Evolutionary conservation across 2,888 invertebrate genomes (phyloP).

Genomic region (Microdon myrmicae): DNA sequence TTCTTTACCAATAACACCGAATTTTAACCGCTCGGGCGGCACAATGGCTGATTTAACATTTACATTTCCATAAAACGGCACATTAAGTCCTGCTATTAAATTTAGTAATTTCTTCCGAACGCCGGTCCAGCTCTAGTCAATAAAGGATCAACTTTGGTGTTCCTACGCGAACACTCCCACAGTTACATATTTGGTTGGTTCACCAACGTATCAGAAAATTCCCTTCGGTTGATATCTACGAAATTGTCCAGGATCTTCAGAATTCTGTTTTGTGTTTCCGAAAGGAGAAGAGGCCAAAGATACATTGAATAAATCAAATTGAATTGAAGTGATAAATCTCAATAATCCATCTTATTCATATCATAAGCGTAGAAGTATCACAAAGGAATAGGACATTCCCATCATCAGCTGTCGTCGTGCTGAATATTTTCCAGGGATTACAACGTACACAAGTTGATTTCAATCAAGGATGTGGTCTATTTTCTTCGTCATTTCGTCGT

Average conservation of each 20-base stretch:
- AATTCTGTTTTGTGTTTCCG: conserved; percentile 7
- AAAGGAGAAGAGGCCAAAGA: conserved; percentile 16
- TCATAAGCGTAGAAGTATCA: conserved; percentile 33
- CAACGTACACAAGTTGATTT: conserved; percentile 49
- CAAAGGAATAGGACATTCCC: conserved; percentile 36
- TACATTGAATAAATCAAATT: conserved; percentile 49
- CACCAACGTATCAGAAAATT: conserved; percentile 45
- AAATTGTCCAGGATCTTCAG: conserved; percentile 16
- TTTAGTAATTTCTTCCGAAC: conserved; percentile 37
- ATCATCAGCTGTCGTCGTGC: conserved; percentile 49
- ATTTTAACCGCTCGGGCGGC: neutral
- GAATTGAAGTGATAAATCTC: conserved; percentile 52
- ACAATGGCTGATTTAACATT: conserved; percentile 37
- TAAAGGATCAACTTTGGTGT: conserved; percentile 1
- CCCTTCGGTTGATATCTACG: conserved; percentile 46
- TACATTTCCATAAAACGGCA: conserved; percentile 45
- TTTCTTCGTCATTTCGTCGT: neutral
- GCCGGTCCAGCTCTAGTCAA: conserved; percentile 1
- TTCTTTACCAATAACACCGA: conserved; percentile 4
- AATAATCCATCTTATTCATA: conserved; percentile 53
- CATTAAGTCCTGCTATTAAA: conserved; percentile 48
- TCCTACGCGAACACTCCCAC: conserved; percentile 5
- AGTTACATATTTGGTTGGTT: conserved; percentile 1
- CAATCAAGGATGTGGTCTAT: conserved; percentile 14
- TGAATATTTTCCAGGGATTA: conserved; percentile 51